Conservation (phyloP, 2,113 vertebrate genomes). For the Cryptomyrus ogoouensis region DNA sequence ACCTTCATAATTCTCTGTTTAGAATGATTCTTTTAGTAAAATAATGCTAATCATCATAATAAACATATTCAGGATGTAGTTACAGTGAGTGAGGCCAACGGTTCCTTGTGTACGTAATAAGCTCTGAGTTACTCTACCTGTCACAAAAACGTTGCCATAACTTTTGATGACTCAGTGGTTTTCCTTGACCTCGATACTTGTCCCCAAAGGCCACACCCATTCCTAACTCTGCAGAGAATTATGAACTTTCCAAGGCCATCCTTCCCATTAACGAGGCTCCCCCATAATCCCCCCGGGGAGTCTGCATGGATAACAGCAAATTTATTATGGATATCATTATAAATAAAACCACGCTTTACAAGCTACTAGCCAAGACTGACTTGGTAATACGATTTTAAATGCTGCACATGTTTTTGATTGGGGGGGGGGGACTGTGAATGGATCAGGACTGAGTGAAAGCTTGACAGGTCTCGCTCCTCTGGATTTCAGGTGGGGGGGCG, state of each 20-base stretch:
- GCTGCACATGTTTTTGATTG: not conserved
- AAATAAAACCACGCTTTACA: not conserved
- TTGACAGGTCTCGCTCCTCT: not conserved
- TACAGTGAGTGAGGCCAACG: not conserved
- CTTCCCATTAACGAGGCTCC: not conserved
- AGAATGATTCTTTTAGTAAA: not conserved
- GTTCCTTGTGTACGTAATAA: not conserved
- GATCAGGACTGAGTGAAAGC: not conserved
- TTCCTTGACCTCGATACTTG: not conserved
- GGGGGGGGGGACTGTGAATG: not conserved
- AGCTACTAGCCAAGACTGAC: not conserved
- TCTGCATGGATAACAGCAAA: not conserved
- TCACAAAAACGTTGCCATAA: not conserved
- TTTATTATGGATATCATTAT: not conserved
- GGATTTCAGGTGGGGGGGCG: not conserved
- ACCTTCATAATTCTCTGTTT: not conserved
- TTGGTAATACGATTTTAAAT: not conserved
- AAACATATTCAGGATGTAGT: not conserved
- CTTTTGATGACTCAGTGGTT: not conserved
- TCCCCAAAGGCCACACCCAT: not conserved
- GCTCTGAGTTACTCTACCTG: not conserved
- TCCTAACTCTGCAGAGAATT: not conserved
- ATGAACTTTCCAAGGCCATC: not conserved
- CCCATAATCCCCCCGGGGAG: not conserved
- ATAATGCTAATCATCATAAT: not conserved